Percentiles rank a stretch among this genome's conserved stretches.
These are phyloP conservation scores for Vanessa atalanta DNA, from an alignment of 1,140 invertebrate genomes.

Conservation along the genomic window DNA sequence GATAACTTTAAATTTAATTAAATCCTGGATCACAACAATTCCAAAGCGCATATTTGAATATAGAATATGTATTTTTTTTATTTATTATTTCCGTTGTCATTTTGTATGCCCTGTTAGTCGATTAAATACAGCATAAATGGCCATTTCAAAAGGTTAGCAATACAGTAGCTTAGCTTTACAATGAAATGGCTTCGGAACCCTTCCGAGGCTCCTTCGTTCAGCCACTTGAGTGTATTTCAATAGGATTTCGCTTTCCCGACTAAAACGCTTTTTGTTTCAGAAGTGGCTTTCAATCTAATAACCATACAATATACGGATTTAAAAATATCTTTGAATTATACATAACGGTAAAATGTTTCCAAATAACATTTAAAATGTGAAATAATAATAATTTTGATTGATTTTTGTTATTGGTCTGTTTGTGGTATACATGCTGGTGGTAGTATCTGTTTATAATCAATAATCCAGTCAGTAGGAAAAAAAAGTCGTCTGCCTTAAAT, in stretches of 20 bases:
- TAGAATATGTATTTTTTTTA: not conserved
- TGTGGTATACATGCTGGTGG: too few species aligned
- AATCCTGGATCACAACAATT: too few species aligned
- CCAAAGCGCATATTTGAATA: too few species aligned
- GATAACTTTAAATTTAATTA: too few species aligned
- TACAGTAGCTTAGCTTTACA: constrained; percentile 18
- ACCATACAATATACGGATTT: not conserved
- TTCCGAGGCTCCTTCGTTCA: constrained; percentile 18
- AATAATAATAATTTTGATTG: too few species aligned
- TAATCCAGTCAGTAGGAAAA: too few species aligned
- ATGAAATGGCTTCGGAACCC: constrained; percentile 22
- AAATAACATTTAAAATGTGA: not conserved
- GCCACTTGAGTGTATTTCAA: constrained; percentile 31
- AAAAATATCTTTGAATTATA: not conserved
- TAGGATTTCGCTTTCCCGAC: constrained; percentile 17
- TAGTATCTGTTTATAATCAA: too few species aligned
- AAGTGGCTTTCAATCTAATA: constrained; percentile 2
- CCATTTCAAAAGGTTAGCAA: constrained; percentile 12
- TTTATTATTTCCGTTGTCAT: not conserved
- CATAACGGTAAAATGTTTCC: not conserved
- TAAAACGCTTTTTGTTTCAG: constrained; percentile 13
- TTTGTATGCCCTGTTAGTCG: not conserved
- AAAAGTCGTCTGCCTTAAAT: too few species aligned
- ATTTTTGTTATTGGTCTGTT: too few species aligned
- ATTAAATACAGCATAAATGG: not conserved